Base-by-base conservation (phyloP, 1,140 invertebrate genomes). In the Carcinoscorpius rotundicauda region DNA sequence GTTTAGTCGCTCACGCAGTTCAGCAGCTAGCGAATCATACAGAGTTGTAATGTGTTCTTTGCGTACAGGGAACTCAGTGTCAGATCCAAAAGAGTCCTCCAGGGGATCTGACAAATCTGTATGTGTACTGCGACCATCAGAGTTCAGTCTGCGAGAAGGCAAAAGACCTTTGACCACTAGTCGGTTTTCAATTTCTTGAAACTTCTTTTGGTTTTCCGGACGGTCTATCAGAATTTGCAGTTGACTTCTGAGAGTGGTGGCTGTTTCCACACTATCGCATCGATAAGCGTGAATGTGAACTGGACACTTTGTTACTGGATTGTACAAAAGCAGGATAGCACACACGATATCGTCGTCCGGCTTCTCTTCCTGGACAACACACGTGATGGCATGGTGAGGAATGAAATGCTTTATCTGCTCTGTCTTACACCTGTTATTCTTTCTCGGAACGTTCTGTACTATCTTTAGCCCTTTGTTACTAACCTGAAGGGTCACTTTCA, bases 401-500 rank as follows among this genome's bases (percentile, higher is more conserved):
- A 97, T 94, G 77, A 95, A 88, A 74, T 97, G 93, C 76, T 96
- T 97, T 62, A 95, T 88, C 72, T 83, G 71, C 78, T 86, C 75
- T 57, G 72, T 78, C 53, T 74, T 72, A 51, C 56, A 56, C 51
- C 57, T 69, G 49, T 63, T 56, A 6, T 64, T 64, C 56, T 71
- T 72, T n/a, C 68, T 65, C 3, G 77, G 73, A 4, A 82, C 75
- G 57, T 81, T 81, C 78, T 96, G 93, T 64, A 96, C 86, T 65
- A 98, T 93, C 79, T 96, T 95, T 70, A 98, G 77, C 49, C 94
- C 93, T 79, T 94, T 94, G 73, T 86, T 86, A 71, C 90, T 94
- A 50, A 97, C 88, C 73, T 82, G 79, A 6, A 84, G 77, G 51
- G 87, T 89, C 72, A 93, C 89, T 81, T 96, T 96, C 74, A 91